Evolutionary conservation across 1,140 invertebrate species (phyloP), one percentile per base, ranked within the genome.

Genomic region (Ectropis grisescens): DNA sequence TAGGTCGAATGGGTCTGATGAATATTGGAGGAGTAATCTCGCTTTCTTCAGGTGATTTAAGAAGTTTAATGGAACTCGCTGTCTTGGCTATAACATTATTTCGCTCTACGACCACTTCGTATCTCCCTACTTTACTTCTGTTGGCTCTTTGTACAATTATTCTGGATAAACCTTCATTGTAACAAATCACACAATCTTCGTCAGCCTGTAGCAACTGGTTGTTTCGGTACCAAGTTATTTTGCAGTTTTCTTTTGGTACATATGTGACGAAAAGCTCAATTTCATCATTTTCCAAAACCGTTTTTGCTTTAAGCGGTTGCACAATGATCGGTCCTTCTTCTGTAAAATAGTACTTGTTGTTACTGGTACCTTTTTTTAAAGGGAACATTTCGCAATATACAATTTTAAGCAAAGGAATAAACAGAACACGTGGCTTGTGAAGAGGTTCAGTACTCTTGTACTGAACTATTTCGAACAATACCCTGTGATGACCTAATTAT

Each of bases 221-320:
- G 76, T 98, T 96, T 50, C 91, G 89, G 50, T 89, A 92, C 96
- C 96, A 98, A 58, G 87, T 89, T 3, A 97, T 85, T 66, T 90
- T 88, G 9, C 90, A 89, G 41, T 86, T 82, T 1, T 90, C 88
- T 28, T 83, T 75, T 11, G 91, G 90, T 53, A 90, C 89, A 75
- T 92, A 93, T 44, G 41, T 84, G 83, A 46, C 94, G 71, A n/a
- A 84, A 74, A 41, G 54, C 47, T 69, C 59, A 57, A 81, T 68
- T 37, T 58, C 48, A 43, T 42, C 43, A 38, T 54, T 61, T 59
- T 69, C 69, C 33, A 45, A 45, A 30, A 81, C 47, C 35, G 57
- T 64, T 32, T 66, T 51, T 25, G 76, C 66, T 56, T 62, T 68
- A 47, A 76, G 47, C 13, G 66, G 60, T 41, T 67, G 47, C 43